Percentiles rank a stretch among this genome's conserved stretches.
These are phyloP conservation scores for Ispidina lecontei DNA, from an alignment of 2,797 vertebrate genomes.

Conservation along the genomic window DNA sequence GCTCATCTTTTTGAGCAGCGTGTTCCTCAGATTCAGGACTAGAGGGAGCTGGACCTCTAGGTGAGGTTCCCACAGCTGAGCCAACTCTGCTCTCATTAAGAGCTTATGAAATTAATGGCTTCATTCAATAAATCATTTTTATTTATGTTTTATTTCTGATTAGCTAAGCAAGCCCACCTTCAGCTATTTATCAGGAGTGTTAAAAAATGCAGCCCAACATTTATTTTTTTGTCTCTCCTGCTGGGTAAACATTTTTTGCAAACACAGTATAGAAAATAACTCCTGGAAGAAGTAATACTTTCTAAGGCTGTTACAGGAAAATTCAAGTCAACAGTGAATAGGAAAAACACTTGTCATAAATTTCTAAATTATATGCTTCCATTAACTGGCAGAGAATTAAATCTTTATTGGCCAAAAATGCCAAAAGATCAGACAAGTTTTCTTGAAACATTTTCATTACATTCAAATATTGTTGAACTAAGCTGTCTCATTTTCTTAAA, in stretches of 20 bases:
- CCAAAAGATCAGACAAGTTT: neutral
- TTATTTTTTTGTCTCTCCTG: neutral
- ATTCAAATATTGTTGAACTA: no score
- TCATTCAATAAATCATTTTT: neutral
- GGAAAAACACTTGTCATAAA: neutral
- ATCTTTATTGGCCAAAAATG: neutral
- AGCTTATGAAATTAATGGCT: neutral
- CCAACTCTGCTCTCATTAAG: neutral
- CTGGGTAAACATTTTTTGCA: neutral
- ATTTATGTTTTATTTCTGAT: no score
- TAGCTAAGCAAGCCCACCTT: neutral
- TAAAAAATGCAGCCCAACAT: neutral
- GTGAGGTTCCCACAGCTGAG: neutral
- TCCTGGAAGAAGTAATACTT: neutral
- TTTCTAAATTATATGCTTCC: neutral
- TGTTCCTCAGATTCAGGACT: neutral
- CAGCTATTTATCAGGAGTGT: neutral
- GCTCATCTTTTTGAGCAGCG: neutral
- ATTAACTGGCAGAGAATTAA: neutral
- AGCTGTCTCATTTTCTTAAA: neutral
- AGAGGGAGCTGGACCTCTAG: conserved; percentile 46
- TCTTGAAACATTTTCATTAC: neutral
- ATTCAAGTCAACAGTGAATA: neutral
- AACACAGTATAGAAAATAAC: neutral
- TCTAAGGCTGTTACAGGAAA: neutral